Conservation (phyloP, 2,797 vertebrate genomes). For the Phaenicophaeus curvirostris region DNA sequence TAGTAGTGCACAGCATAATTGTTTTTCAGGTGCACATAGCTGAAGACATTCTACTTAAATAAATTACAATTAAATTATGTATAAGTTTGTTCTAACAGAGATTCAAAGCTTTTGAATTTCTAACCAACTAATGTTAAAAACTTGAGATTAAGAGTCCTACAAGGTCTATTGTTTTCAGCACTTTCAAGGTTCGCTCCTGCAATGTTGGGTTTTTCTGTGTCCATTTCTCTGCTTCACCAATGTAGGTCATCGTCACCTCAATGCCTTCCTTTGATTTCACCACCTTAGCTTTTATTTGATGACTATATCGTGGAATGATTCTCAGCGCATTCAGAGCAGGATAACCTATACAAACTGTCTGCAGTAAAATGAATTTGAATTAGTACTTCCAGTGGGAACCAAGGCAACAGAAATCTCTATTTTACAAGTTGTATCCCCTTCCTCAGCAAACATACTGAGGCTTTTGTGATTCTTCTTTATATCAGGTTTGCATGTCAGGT, state of each 20-base stretch:
- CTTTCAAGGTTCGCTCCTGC: background rate
- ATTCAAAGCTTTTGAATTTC: background rate
- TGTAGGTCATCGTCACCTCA: slow-evolving; percentile 25
- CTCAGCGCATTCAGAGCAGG: background rate
- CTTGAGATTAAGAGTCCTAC: background rate
- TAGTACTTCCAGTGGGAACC: background rate
- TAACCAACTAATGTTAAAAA: background rate
- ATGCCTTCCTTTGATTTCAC: slow-evolving; percentile 8
- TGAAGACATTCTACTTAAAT: background rate
- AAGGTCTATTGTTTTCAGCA: background rate
- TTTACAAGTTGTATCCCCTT: background rate
- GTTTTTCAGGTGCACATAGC: background rate
- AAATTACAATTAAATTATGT: background rate
- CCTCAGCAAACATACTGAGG: too few relatives aligned
- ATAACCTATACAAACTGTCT: background rate
- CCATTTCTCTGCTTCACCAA: background rate
- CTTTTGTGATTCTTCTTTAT: background rate
- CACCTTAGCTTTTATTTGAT: background rate
- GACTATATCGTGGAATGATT: background rate
- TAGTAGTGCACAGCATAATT: background rate
- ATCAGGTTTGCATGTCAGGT: background rate
- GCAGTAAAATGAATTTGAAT: background rate
- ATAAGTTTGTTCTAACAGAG: background rate
- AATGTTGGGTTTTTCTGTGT: background rate
- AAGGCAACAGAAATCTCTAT: background rate